These are phyloP conservation scores for Diorhabda elongata DNA, from an alignment of 1,140 invertebrate species.

Conservation along the genomic window DNA sequence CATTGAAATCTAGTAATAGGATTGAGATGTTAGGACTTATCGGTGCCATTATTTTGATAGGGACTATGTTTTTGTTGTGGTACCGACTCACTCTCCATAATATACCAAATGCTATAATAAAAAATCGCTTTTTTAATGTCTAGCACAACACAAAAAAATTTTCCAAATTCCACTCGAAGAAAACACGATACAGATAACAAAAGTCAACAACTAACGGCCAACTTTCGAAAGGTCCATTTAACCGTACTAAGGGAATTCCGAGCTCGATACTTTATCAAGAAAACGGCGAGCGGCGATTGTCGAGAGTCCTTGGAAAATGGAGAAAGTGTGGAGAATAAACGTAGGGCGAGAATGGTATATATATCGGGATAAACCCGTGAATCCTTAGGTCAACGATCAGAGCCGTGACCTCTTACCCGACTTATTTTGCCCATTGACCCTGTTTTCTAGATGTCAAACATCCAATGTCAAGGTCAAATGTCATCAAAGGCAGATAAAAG, in stretches of 20 bases:
- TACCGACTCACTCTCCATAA: no score
- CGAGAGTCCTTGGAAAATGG: not conserved
- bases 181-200: no score
- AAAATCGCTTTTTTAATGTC: no score
- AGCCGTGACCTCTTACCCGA: not conserved
- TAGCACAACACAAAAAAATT: no score
- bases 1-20: no score
- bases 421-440: conserved; percentile 1
- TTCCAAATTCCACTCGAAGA: no score
- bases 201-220: not conserved
- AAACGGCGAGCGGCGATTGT: not conserved
- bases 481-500: conserved; percentile 2
- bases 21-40: no score
- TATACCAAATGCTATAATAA: no score
- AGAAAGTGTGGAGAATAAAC: conserved; percentile 1
- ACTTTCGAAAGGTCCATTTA: not conserved
- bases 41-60: no score
- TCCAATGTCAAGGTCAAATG: not conserved
- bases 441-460: not conserved
- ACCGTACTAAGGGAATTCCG: not conserved
- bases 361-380: conserved; percentile 1
- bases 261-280: not conserved
- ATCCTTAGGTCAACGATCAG: conserved; percentile 1
- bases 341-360: conserved; percentile 1
- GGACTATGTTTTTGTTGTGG: no score